Conservation (phyloP, 2,797 vertebrate genomes). For the Pteropus rufus region DNA sequence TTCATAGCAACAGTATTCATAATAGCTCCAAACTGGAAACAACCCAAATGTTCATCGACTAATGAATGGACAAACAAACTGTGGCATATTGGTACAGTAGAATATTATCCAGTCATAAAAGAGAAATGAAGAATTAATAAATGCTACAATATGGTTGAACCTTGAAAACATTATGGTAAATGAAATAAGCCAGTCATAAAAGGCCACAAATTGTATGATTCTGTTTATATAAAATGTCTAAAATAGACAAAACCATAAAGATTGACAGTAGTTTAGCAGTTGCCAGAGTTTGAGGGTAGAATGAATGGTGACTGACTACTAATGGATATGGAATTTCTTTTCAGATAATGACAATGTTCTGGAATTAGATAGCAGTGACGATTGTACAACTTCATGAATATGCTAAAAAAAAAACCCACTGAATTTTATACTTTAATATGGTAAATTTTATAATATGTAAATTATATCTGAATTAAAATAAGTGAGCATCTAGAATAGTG, state of each 20-base stretch:
- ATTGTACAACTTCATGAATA: too few relatives aligned
- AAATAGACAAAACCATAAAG: not conserved
- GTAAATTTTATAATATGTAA: not conserved
- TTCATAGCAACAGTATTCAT: not conserved
- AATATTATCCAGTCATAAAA: not conserved
- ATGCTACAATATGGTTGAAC: not conserved
- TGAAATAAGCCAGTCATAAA: not conserved
- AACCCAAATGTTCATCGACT: too few relatives aligned
- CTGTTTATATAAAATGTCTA: not conserved
- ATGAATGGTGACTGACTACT: not conserved
- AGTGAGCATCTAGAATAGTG: not conserved
- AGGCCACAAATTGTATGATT: too few relatives aligned
- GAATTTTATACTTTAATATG: not conserved
- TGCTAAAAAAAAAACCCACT: too few relatives aligned
- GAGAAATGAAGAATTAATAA: not conserved
- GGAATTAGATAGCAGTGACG: not conserved
- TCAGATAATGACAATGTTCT: not conserved
- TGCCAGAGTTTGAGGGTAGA: not conserved
- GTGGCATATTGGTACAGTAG: not conserved
- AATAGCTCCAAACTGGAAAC: too few relatives aligned
- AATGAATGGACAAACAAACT: too few relatives aligned
- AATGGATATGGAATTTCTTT: not conserved
- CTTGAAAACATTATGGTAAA: not conserved
- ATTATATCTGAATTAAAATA: not conserved
- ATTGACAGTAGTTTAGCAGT: not conserved